Base-by-base conservation (phyloP, 1,140 invertebrate genomes). In the Ectropis grisescens region DNA sequence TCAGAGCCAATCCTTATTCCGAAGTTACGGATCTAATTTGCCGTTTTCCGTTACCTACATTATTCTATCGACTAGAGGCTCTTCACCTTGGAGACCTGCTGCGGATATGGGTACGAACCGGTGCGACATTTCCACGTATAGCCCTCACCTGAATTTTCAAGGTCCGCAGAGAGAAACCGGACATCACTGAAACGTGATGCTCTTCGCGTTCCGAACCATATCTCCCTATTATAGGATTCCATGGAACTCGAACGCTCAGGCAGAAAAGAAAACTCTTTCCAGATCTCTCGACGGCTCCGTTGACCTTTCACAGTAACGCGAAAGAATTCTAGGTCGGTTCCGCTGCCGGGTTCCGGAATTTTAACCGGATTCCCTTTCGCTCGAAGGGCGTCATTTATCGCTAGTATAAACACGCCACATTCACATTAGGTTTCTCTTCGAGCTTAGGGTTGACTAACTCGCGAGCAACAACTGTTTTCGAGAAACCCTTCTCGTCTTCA, bases 401-500 rank as follows among this genome's bases (percentile, higher is more conserved):
- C 42, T 10, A n/a, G n/a, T 14, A 23, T 26, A 33, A 88, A 86
- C 58, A 60, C 53, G 47, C 56, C 58, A 43, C 76, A 82, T 82
- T 68, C 55, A 79, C 79, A 79, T 82, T 75, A 70, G 82, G 76
- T 85, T 81, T 90, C 87, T 84, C 85, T 83, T 87, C 84, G 84
- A 85, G 84, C 87, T 89, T 89, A 91, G 89, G 91, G 90, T 89
- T 90, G 90, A 93, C 91, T 93, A 84, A 93, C 90, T 90, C 90
- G 89, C 90, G 88, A 90, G 84, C 91, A 93, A 94, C 85, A 84
- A 89, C 91, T 92, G 91, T 93, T 93, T 87, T 91, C 90, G 90
- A 88, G 91, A 90, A 94, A 92, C 91, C 90, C 90, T 93, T 92
- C 89, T 90, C 90, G 89, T 91, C 90, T 85, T 93, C 90, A 90